Percentiles rank a stretch among this genome's conserved stretches.
Conservation (phyloP, 2,888 invertebrate species). For the Brachylomia viminalis region DNA sequence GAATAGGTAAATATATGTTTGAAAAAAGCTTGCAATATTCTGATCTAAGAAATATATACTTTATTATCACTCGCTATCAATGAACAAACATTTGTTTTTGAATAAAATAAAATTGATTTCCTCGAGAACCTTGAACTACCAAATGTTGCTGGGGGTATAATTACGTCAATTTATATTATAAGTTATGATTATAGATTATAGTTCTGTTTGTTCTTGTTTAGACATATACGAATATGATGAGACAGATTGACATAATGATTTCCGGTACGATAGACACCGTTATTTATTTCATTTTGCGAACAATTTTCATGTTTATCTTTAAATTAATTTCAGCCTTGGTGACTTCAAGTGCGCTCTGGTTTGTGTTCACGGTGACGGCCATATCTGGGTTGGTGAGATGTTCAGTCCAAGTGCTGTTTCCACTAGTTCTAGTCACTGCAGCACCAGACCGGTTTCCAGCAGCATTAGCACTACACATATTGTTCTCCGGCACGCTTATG, state of each 20-base stretch:
- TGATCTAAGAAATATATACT: neutral
- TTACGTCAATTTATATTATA: constrained; percentile 17
- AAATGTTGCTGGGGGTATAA: neutral
- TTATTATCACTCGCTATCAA: neutral
- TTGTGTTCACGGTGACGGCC: constrained; percentile 91
- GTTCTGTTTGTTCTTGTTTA: constrained; percentile 24
- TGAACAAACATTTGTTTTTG: constrained; percentile 4
- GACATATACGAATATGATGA: neutral
- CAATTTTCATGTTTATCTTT: constrained; percentile 45
- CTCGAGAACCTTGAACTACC: constrained; percentile 15
- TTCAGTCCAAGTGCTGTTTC: constrained; percentile 93
- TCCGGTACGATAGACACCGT: neutral
- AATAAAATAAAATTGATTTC: constrained; percentile 19
- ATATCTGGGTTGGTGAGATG: constrained; percentile 93
- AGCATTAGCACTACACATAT: constrained; percentile 93
- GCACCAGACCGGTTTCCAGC: constrained; percentile 93
- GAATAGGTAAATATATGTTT: constrained; percentile 90
- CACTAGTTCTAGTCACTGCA: constrained; percentile 93
- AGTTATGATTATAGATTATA: constrained; percentile 17
- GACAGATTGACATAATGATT: neutral
- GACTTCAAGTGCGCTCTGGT: constrained; percentile 82
- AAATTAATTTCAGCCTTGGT: constrained; percentile 80
- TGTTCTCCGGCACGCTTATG: constrained; percentile 92
- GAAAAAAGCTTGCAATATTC: neutral
- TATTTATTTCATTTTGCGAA: neutral